Base-by-base conservation (phyloP, 1,140 invertebrate genomes). In the Neodiprion pinetum region DNA sequence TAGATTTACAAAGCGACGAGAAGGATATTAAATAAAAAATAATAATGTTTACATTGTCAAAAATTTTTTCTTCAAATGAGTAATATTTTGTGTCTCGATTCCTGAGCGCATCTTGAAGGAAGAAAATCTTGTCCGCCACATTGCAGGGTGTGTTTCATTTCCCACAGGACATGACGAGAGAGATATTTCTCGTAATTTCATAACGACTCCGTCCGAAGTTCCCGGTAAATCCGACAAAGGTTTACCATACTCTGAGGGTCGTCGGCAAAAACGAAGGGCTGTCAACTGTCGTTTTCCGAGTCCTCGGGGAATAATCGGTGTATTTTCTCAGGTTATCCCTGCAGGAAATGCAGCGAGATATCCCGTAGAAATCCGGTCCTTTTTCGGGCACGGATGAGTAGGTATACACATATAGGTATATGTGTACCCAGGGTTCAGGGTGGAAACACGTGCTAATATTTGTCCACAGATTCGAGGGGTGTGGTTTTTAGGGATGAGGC, bases 251-350 rank as follows among this genome's bases (percentile, higher is more conserved):
- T 9, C 9, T 61, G 5, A 40, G 28, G 28, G 28, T 40, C 28
- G 1, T 40, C 53, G 53, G n/a, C 4, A 9, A 17, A 17, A 17
- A 61, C 9, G 53, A 61, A 61, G 53, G 53, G n/a, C 53, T 61
- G 53, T 61, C 53, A 61, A 61, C 53, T 61, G 53, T 61, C 53
- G n/a, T 17, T 40, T 40, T 17, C 11, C 53, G 8, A 17, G 53
- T 61, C 53, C 53, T 61, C n/a, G 4, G 53, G 53, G 53, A 61
- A 61, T 61, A 40, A 40, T 40, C 28, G 11, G 53, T 61, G 14
- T 61, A 61, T 61, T 61, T 61, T 61, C n/a, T 61, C 53, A 61
- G 53, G 53, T 61, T 61, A 61, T 61, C 53, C 53, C 53, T 61
- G 53, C 53, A 61, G 53, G 53, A 61, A 61, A 61, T 17, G 53